Conservation (phyloP, 2,113 vertebrate genomes). For the Coturnix japonica region DNA sequence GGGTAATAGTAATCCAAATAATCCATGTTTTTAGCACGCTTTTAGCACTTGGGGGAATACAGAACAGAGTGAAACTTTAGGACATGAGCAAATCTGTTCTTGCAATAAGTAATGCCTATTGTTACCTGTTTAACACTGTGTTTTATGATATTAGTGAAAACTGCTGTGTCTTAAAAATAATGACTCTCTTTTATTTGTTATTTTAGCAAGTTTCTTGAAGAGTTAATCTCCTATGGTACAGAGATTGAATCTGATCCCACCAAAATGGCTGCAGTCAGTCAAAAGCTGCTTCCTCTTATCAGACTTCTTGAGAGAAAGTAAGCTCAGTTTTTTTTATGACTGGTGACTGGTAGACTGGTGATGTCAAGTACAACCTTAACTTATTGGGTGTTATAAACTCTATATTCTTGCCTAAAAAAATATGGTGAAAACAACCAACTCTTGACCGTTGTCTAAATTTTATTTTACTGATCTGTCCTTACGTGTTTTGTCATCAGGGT, state of each 20-base stretch:
- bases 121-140: background rate
- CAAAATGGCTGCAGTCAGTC: slow-evolving; percentile 73
- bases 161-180: background rate
- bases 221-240: slow-evolving; percentile 81
- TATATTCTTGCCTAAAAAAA: background rate
- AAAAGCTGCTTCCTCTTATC: slow-evolving; percentile 84
- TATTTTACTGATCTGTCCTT: background rate
- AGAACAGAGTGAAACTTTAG: background rate
- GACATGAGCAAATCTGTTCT: background rate
- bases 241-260: slow-evolving; percentile 61
- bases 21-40: background rate
- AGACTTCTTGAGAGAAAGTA: slow-evolving; percentile 92
- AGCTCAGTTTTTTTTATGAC: no score
- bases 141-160: background rate
- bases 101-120: background rate
- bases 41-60: background rate
- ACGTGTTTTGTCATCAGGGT: background rate
- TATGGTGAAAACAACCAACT: background rate
- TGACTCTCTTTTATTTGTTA: slow-evolving; percentile 1
- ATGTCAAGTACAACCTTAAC: background rate
- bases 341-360: no score
- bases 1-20: background rate
- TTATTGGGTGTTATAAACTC: background rate
- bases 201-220: slow-evolving; percentile 82
- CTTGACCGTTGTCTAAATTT: background rate